Evolutionary conservation across 2,113 vertebrate species (phyloP).

Genomic region (Heterochromis multidens): DNA sequence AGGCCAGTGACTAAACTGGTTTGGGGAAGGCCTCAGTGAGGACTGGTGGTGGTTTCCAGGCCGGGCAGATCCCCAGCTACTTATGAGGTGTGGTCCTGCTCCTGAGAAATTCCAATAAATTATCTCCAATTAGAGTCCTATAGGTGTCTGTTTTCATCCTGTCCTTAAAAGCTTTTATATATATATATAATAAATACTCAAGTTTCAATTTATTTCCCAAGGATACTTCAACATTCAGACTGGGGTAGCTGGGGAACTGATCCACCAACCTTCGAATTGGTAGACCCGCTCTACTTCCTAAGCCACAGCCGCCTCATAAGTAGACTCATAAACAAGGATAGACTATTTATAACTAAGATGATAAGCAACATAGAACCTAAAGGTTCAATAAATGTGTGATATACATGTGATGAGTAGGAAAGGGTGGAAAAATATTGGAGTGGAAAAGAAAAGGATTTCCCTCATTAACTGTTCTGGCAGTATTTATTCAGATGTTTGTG

Average conservation of each 20-base stretch:
- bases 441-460: not conserved
- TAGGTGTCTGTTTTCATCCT: not conserved
- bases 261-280: not conserved
- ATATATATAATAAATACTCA: too few species aligned
- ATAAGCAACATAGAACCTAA: not conserved
- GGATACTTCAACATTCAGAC: not conserved
- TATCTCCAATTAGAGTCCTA: not conserved
- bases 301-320: not conserved
- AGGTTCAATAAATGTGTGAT: not conserved
- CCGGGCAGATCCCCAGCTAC: too few species aligned
- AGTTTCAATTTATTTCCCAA: too few species aligned
- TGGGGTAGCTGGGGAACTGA: not conserved
- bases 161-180: too few species aligned
- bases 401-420: not conserved
- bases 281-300: not conserved
- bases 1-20: too few species aligned
- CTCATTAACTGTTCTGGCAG: not conserved
- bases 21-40: too few species aligned
- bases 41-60: too few species aligned
- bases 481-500: too few species aligned
- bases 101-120: not conserved
- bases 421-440: too few species aligned
- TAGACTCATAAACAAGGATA: not conserved
- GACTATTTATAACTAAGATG: not conserved
- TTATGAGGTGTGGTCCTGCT: not conserved